Evolutionary conservation across 2,113 vertebrate genomes (phyloP), one percentile per base, ranked within the genome.

Genomic region (Platichthys flesus): DNA sequence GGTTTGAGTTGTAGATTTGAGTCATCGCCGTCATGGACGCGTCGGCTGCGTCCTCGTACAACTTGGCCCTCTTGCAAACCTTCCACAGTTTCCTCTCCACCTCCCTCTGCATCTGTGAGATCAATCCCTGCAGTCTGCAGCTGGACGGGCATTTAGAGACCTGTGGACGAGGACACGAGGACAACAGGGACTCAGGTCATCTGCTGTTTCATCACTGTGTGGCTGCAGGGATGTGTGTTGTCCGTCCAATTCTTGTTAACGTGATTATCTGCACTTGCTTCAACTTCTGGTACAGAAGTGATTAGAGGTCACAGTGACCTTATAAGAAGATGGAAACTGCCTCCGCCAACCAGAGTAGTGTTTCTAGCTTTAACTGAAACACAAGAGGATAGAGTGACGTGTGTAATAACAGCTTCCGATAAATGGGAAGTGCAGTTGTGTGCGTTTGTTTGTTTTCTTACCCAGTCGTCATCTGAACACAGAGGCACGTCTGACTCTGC

Each of bases 381-480:
- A 31, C 6, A 31, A 31, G 31, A 31, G 31, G 31, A 31, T 31
- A 31, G 31, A 31, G 31, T 6, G 31, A 31, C 31, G 6, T 31
- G 6, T 31, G 31, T 31, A 31, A 31, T 31, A 1, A 16, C 47
- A 5, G 47, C 4, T 49, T 18, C 47, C 1, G 10, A 16, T 13
- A 49, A 18, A 1, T 14, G 10, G 5, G 15, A 18, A 49, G 10
- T 54, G 9, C 7, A n/a, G 20, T 9, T 54, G 1, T 42, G 6
- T 16, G 14, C 57, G 28, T 31, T 31, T 31, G 31, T 5, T 6
- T 31, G 31, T 31, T 31, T 54, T 82, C 89, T 90, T 37, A 94
- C 94, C 93, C 83, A 90, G 69, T 93, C 91, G 1, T 91, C 77
- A 23, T 94, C 92, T 6, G 87, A 82, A 55, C 93, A 95, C 81